phyloP scores from a whole-genome alignment of 2,797 vertebrate species.

The Bufotes viridis region DNA sequence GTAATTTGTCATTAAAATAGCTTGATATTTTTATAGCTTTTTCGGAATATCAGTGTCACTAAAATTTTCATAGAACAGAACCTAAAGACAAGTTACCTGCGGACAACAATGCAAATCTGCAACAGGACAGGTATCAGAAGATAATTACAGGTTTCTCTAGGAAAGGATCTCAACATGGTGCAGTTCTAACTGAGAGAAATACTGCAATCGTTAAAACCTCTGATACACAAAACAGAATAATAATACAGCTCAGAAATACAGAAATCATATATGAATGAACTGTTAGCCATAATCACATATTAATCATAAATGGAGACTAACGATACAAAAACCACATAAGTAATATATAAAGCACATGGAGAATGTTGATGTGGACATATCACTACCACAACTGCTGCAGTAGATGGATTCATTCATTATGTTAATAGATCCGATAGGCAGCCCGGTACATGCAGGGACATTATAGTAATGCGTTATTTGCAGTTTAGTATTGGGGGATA shows the following conservation, averaged over 20 bases:
- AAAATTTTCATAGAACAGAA: not conserved
- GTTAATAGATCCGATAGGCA: slow-evolving; percentile 41
- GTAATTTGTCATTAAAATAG: not conserved
- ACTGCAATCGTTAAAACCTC: not conserved
- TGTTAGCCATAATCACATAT: slow-evolving; percentile 4
- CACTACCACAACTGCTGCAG: not conserved
- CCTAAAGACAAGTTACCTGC: not conserved
- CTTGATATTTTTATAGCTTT: not conserved
- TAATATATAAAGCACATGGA: slow-evolving; percentile 1
- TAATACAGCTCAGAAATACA: slow-evolving; percentile 4
- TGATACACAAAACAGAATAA: not conserved
- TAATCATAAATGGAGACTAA: not conserved
- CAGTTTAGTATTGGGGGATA: not conserved
- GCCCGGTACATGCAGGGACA: slow-evolving; percentile 16
- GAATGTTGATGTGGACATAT: slow-evolving; percentile 28
- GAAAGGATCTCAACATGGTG: not conserved
- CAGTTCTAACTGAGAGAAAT: slow-evolving; percentile 2
- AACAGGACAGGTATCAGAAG: not conserved
- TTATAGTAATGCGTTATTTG: slow-evolving; percentile 48
- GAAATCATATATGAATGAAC: not conserved
- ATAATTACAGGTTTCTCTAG: not conserved
- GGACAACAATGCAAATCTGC: not conserved
- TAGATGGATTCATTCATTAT: slow-evolving; percentile 43
- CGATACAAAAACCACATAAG: not conserved
- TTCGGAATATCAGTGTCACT: not conserved